Percentiles rank a stretch among this genome's conserved stretches.
Evolutionary conservation across 35 echinoderm and acorn worm genomes (phyloP).

Genomic region (Patiria miniata): DNA sequence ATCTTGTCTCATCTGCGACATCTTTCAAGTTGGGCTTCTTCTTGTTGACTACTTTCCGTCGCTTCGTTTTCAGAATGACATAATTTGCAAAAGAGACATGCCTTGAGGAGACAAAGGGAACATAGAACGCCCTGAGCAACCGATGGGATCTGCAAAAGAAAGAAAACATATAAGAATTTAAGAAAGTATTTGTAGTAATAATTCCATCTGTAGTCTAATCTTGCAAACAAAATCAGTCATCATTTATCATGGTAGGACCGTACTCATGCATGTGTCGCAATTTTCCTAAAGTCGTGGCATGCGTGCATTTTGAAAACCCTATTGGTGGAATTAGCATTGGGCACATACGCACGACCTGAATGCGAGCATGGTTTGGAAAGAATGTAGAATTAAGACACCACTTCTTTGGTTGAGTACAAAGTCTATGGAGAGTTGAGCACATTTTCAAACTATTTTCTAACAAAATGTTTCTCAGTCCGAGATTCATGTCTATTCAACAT

Average conservation of each 20-base stretch:
- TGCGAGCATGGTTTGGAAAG: too few relatives aligned
- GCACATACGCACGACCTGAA: too few relatives aligned
- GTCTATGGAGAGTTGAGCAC: too few relatives aligned
- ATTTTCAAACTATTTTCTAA: too few relatives aligned
- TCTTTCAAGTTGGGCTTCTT: not conserved
- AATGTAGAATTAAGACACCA: too few relatives aligned
- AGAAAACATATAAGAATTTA: not conserved
- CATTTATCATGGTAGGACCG: not conserved
- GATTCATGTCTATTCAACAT: too few relatives aligned
- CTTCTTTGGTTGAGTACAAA: too few relatives aligned
- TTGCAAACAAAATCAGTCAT: not conserved
- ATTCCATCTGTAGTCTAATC: not conserved
- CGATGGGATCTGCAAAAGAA: conserved; percentile 63
- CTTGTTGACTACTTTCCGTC: conserved; percentile 50
- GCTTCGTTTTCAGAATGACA: conserved; percentile 78
- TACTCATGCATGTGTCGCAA: not conserved
- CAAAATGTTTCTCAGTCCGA: too few relatives aligned
- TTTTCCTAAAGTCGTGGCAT: not conserved
- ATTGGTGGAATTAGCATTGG: too few relatives aligned
- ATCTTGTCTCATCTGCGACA: too few relatives aligned
- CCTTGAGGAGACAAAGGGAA: conserved; percentile 68
- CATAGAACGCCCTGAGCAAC: conserved; percentile 73
- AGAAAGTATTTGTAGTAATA: not conserved
- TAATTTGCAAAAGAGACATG: conserved; percentile 53
- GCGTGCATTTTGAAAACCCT: not conserved